Evolutionary conservation across 2,113 vertebrate genomes (phyloP), one percentile per base, ranked within the genome.

Genomic region (Apistogramma diplotaenia): DNA sequence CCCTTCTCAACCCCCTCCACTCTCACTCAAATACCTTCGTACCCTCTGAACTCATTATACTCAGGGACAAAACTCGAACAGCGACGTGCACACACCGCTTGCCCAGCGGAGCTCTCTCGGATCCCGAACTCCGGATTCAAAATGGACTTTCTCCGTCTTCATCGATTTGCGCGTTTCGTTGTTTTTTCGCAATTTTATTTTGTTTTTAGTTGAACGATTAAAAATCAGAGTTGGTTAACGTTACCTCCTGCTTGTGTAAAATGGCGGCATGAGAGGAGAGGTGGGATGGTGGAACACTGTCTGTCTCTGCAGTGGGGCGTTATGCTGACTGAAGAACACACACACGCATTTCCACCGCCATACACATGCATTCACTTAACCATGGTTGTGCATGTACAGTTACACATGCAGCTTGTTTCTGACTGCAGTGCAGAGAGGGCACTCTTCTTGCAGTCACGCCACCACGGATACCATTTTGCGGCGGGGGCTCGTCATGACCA

Each of bases 391-490:
- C 86, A 77, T 78, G 89, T 86, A 82, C 80, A 82, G 75, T 85
- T 75, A 79, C 89, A 85, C 87, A 56, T 54, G 77, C 88, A 78
- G 85, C 83, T 37, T 25, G 67, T 81, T 76, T 80, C 81, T 86
- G 74, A 89, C 93, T 89, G 89, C 92, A 93, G 77, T 92, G 91
- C 87, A 85, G 90, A 79, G 72, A 79, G 74, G 15, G 13, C 74
- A 53, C 73, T 21, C 29, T 40, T 83, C 71, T 76, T 61, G 58
- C 82, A 92, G 80, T 82, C 87, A 88, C 72, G 76, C 91, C 85
- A 87, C 81, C 76, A 4, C 27, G 27, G 86, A 65, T 87, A 91
- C 93, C 93, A 93, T 94, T 94, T 94, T 94, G 92, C 88, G 86
- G 76, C 53, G 13, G 16, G 59, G 54, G 86, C 79, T 83, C 67